phyloP scores from a whole-genome alignment of 2,797 vertebrate species.

The Esox lucius region DNA sequence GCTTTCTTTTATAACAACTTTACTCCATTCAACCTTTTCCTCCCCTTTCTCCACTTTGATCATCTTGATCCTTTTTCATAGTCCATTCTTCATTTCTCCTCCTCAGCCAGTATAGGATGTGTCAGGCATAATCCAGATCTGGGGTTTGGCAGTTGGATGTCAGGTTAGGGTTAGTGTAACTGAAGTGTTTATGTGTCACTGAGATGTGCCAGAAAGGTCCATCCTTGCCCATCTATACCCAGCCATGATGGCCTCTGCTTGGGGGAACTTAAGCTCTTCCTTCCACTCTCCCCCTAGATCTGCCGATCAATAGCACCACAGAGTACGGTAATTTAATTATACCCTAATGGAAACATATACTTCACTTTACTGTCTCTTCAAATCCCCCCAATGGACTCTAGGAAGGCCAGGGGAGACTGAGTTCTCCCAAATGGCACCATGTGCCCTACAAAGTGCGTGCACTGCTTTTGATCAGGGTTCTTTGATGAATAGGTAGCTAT shows the following conservation, averaged over 20 bases:
- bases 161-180: background rate
- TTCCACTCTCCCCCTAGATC: constrained; percentile 44
- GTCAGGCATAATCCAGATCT: constrained; percentile 51
- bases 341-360: constrained; percentile 72
- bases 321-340: constrained; percentile 71
- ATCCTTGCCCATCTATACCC: constrained; percentile 23
- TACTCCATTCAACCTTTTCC: constrained; percentile 23
- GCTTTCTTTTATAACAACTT: constrained; percentile 23
- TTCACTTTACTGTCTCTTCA: constrained; percentile 61
- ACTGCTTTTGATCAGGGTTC: background rate
- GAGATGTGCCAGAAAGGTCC: background rate
- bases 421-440: background rate
- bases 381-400: constrained; percentile 58
- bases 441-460: background rate
- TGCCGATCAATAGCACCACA: constrained; percentile 61
- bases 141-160: background rate
- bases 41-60: background rate
- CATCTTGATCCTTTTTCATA: background rate
- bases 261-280: constrained; percentile 47
- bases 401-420: constrained; percentile 48
- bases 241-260: constrained; percentile 42
- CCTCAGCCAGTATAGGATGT: constrained; percentile 42
- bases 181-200: background rate
- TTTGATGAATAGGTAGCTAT: background rate
- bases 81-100: background rate